Evolutionary conservation across 2,113 vertebrate species (phyloP).

Genomic region (Cervus canadensis): DNA sequence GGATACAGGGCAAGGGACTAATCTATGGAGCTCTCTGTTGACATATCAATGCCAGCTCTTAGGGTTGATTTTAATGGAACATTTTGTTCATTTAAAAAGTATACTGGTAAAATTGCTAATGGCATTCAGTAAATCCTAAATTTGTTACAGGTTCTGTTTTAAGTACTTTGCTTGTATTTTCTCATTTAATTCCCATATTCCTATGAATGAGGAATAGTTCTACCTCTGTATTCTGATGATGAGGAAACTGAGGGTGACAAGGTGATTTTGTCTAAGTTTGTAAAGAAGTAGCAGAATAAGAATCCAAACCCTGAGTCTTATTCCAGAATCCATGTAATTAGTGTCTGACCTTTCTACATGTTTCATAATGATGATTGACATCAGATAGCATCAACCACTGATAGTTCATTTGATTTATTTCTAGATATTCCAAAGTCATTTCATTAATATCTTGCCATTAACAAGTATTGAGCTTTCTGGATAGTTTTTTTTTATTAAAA

Average conservation of each 20-base stretch:
- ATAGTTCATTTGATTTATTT: neutral
- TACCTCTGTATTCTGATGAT: neutral
- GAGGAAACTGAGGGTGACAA: neutral
- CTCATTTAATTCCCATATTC: neutral
- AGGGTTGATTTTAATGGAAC: neutral
- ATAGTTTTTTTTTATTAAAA: neutral
- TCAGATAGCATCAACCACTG: neutral
- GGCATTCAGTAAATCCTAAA: neutral
- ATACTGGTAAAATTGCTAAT: neutral
- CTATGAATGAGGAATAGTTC: neutral
- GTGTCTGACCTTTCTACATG: neutral
- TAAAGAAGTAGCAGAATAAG: neutral
- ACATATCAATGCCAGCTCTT: rapidly evolving
- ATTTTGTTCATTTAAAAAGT: neutral
- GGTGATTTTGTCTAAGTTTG: neutral
- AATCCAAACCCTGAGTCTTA: neutral
- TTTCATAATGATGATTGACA: neutral
- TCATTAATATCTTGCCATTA: neutral
- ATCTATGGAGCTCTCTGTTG: too few relatives aligned
- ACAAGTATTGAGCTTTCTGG: neutral
- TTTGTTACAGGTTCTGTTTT: neutral
- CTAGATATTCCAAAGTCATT: neutral
- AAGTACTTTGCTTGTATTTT: neutral
- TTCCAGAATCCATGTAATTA: neutral
- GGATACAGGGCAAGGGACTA: neutral